Percentiles rank a stretch among this genome's conserved stretches.
These are phyloP conservation scores for Caenorhabditis afra DNA, from an alignment of 2,888 invertebrate species.

Conservation along the genomic window DNA sequence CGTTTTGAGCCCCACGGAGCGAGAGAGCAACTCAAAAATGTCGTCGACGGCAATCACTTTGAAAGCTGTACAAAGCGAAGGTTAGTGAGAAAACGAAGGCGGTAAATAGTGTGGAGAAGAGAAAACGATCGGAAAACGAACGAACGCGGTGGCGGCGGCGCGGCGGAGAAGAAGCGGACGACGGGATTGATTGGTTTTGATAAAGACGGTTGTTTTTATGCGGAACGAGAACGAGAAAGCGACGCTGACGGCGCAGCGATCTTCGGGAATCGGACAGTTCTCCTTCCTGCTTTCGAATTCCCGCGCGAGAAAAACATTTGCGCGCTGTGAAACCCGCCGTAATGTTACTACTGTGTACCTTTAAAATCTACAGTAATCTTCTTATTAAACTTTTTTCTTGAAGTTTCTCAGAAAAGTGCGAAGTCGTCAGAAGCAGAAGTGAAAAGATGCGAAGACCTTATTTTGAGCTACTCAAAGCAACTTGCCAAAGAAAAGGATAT, in stretches of 20 bases:
- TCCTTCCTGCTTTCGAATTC: slow-evolving; percentile 10
- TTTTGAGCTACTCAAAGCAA: slow-evolving; percentile 91
- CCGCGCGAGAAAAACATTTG: slow-evolving; percentile 14
- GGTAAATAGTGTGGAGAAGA: background rate
- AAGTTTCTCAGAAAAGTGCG: slow-evolving; percentile 40
- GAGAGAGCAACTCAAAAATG: slow-evolving; percentile 24
- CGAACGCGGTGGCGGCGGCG: slow-evolving; percentile 13
- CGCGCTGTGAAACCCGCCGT: slow-evolving; percentile 16
- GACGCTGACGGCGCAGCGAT: slow-evolving; percentile 5
- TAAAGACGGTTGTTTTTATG: slow-evolving; percentile 38
- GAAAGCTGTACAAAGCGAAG: slow-evolving; percentile 53
- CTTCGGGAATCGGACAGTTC: background rate
- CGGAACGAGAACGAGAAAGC: slow-evolving; percentile 24
- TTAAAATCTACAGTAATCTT: slow-evolving; percentile 27
- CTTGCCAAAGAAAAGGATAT: slow-evolving; percentile 87
- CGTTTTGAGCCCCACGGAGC: background rate
- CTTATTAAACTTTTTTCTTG: slow-evolving; percentile 9
- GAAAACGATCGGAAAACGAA: slow-evolving; percentile 13
- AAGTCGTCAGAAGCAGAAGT: slow-evolving; percentile 87
- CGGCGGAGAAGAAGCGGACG: background rate
- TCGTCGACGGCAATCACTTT: slow-evolving; percentile 47
- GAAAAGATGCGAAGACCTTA: slow-evolving; percentile 92
- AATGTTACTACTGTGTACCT: slow-evolving; percentile 11
- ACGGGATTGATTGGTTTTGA: slow-evolving; percentile 47
- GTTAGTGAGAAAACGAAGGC: slow-evolving; percentile 9